phyloP scores from a whole-genome alignment of 1,140 invertebrate genomes.

The Heliconius eleuchia region DNA sequence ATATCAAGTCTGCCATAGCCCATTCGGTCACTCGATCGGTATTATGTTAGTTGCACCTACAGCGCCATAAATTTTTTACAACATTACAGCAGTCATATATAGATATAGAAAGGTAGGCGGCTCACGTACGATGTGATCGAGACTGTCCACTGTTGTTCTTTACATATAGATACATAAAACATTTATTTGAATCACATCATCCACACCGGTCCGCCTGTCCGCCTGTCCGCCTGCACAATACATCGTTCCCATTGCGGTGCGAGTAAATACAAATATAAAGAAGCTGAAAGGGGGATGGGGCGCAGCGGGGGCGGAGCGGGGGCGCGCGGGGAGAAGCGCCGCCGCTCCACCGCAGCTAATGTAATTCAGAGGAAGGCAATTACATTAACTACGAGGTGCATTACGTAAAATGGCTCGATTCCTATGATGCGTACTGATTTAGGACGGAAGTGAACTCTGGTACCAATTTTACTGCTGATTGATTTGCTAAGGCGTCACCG shows the following conservation, averaged over 20 bases:
- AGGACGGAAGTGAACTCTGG: slow-evolving; percentile 81
- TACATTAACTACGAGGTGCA: slow-evolving; percentile 75
- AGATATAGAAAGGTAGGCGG: not conserved
- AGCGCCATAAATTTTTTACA: slow-evolving; percentile 53
- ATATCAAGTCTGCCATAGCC: slow-evolving; percentile 69
- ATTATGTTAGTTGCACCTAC: slow-evolving; percentile 49
- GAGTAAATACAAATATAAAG: slow-evolving; percentile 55
- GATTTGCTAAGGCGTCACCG: slow-evolving; percentile 73
- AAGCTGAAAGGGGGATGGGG: slow-evolving; percentile 45
- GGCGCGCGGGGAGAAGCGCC: slow-evolving; percentile 49
- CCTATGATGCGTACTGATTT: slow-evolving; percentile 79
- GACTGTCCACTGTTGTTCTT: not conserved
- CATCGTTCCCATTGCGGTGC: slow-evolving; percentile 50
- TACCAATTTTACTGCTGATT: slow-evolving; percentile 77
- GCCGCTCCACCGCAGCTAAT: slow-evolving; percentile 57
- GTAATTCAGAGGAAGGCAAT: slow-evolving; percentile 75
- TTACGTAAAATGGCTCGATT: slow-evolving; percentile 81
- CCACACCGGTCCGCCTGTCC: not conserved
- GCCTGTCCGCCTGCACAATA: slow-evolving; percentile 18
- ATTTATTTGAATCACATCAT: not conserved
- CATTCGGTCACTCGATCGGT: slow-evolving; percentile 52
- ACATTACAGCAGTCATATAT: slow-evolving; percentile 33
- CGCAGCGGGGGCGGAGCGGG: slow-evolving; percentile 19
- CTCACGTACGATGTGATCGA: not conserved
- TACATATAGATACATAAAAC: not conserved